Conservation (phyloP, 2,797 vertebrate genomes). For the Lepidocolaptes lacrymiger region DNA sequence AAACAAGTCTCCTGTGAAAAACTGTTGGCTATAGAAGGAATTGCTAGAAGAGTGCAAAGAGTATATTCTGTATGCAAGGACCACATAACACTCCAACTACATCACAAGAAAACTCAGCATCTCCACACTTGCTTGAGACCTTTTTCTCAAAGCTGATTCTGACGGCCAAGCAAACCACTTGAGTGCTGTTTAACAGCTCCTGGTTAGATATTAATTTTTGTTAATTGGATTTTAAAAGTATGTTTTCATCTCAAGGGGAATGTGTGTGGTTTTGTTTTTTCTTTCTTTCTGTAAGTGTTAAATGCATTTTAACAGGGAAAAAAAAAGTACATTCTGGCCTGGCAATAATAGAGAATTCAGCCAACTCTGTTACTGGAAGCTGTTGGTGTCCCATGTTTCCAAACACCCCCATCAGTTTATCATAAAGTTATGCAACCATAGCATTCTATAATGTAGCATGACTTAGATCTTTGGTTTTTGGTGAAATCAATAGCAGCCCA, state of each 20-base stretch:
- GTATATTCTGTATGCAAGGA: neutral
- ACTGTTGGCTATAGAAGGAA: neutral
- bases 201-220: neutral
- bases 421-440: neutral
- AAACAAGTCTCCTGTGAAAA: neutral
- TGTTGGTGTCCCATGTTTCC: neutral
- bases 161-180: neutral
- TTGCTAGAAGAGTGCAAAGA: neutral
- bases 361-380: neutral
- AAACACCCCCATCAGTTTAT: neutral
- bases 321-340: neutral
- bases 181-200: neutral
- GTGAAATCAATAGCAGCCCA: neutral
- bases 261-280: no score
- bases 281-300: neutral
- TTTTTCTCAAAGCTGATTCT: neutral
- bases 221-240: neutral
- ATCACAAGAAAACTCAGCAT: neutral
- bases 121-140: neutral
- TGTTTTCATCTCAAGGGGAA: neutral
- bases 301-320: neutral
- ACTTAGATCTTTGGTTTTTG: neutral
- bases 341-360: neutral
- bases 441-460: neutral
- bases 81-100: neutral